Evolutionary conservation across 2,113 vertebrate genomes (phyloP).

Genomic region (Corynorhinus townsendii): DNA sequence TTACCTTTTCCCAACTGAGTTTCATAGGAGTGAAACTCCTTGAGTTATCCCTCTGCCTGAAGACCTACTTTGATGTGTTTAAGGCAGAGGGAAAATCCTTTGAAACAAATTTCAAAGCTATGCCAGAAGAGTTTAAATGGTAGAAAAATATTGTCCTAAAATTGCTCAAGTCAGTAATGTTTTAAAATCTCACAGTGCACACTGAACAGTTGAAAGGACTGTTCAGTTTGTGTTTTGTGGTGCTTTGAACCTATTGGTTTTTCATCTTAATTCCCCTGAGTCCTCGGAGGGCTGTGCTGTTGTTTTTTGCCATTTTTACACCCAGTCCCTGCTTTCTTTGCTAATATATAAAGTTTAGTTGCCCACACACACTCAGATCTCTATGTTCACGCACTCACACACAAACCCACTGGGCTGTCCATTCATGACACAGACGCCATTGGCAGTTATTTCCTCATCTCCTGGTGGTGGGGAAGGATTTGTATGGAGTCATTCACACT

Average conservation of each 20-base stretch:
- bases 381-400: background rate
- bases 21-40: background rate
- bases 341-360: background rate
- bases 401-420: background rate
- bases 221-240: background rate
- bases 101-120: constrained; percentile 49
- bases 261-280: background rate
- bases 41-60: constrained; percentile 17
- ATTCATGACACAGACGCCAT: accelerated
- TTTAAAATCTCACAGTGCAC: background rate
- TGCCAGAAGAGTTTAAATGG: constrained; percentile 54
- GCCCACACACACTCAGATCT: background rate
- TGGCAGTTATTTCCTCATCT: background rate
- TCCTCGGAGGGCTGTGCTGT: background rate
- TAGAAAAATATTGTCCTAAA: constrained; percentile 54
- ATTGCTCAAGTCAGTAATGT: constrained; percentile 23
- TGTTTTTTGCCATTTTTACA: background rate
- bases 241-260: background rate
- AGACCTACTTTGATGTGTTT: constrained; percentile 38
- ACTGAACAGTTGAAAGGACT: background rate
- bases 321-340: background rate
- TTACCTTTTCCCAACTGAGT: constrained; percentile 39
- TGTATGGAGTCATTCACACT: background rate
- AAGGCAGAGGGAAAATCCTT: background rate
- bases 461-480: background rate